phyloP scores from a whole-genome alignment of 2,797 vertebrate genomes.

The Echiichthys vipera region DNA sequence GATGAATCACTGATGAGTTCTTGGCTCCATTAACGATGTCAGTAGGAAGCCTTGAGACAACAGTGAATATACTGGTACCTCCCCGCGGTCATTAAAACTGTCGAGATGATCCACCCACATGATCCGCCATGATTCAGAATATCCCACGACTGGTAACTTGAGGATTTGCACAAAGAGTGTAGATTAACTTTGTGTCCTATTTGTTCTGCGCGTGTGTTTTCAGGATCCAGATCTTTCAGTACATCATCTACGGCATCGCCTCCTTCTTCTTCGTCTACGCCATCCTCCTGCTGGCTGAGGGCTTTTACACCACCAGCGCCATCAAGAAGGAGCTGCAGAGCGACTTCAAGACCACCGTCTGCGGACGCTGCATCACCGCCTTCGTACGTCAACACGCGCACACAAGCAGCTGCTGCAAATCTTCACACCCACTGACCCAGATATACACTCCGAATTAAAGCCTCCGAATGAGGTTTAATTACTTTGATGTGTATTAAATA shows the following conservation, averaged over 20 bases:
- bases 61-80: background rate
- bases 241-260: constrained; percentile 97
- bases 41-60: background rate
- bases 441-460: constrained; percentile 24
- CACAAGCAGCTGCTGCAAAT: constrained; percentile 16
- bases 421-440: constrained; percentile 46
- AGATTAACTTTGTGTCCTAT: too few relatives aligned
- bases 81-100: constrained; percentile 16
- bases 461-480: constrained; percentile 20
- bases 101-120: constrained; percentile 2
- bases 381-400: constrained; percentile 83
- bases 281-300: constrained; percentile 96
- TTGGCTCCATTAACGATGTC: background rate
- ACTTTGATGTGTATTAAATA: constrained; percentile 27
- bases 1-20: constrained; percentile 22
- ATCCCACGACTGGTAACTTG: background rate
- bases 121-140: background rate
- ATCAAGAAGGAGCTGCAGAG: constrained; percentile 95
- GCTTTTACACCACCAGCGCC: constrained; percentile 97
- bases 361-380: constrained; percentile 97
- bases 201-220: background rate
- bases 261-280: constrained; percentile 98
- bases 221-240: constrained; percentile 98
- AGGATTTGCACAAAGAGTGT: background rate
- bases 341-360: constrained; percentile 97